Conservation (phyloP, 2,797 vertebrate genomes). For the Dendrocincla fuliginosa region DNA sequence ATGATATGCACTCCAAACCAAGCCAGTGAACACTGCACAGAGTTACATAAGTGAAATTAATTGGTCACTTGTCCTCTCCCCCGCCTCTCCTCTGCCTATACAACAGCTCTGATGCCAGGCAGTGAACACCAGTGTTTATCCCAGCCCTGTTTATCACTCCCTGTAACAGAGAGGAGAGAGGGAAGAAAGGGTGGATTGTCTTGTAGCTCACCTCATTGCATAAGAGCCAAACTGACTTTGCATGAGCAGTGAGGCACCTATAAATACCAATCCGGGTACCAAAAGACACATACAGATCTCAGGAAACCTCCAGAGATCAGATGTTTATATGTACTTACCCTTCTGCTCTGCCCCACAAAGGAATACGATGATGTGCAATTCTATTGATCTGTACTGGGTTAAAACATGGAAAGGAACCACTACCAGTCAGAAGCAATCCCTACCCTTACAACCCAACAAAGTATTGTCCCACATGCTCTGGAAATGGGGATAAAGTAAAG, state of each 20-base stretch:
- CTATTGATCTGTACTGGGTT: not conserved
- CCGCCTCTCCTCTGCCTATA: not conserved
- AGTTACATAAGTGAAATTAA: not conserved
- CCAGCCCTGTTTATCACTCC: not conserved
- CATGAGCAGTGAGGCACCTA: not conserved
- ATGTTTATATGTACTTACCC: not conserved
- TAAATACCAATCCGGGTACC: not conserved
- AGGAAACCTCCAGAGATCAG: not conserved
- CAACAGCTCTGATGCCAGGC: not conserved
- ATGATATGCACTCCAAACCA: not conserved
- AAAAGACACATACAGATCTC: not conserved
- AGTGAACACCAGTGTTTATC: not conserved
- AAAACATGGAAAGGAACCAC: not conserved
- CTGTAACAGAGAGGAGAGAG: not conserved
- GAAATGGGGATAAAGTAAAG: not conserved
- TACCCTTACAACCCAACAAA: not conserved
- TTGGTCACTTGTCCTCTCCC: not conserved
- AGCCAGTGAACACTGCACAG: not conserved
- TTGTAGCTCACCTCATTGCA: not conserved
- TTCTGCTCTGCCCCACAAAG: not conserved
- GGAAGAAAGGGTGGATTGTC: not conserved
- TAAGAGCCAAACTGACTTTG: not conserved
- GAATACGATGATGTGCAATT: not conserved
- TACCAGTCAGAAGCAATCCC: not conserved
- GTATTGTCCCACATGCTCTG: not conserved